Conservation (phyloP, 2,797 vertebrate genomes). For the Xiphophorus birchmanni region DNA sequence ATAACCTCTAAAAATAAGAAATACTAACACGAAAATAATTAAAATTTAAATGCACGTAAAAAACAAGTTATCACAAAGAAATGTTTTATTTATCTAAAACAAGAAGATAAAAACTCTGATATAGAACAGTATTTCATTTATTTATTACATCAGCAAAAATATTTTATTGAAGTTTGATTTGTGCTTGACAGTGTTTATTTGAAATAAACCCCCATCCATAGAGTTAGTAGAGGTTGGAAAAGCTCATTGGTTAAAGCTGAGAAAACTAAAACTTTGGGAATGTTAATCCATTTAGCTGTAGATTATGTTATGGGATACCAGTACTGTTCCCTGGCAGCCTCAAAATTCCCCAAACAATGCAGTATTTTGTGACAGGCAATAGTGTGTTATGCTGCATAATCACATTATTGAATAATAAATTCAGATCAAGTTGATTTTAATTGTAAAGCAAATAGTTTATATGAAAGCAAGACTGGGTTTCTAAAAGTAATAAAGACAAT, state of each 20-base stretch:
- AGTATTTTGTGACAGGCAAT: not conserved
- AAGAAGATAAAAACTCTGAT: no score
- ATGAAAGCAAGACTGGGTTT: not conserved
- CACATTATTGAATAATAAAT: not conserved
- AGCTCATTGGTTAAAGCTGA: not conserved
- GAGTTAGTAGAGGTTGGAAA: no score
- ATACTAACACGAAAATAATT: not conserved
- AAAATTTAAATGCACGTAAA: not conserved
- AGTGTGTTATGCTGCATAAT: not conserved
- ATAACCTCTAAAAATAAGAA: not conserved
- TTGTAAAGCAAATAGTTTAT: not conserved
- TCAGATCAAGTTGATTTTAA: not conserved
- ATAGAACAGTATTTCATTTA: not conserved
- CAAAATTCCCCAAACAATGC: constrained; percentile 7
- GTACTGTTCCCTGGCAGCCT: not conserved
- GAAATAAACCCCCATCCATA: not conserved
- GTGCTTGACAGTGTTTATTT: not conserved
- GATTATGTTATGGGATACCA: not conserved
- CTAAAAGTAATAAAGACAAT: not conserved
- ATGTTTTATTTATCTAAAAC: not conserved
- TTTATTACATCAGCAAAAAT: not conserved
- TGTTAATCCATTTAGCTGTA: constrained; percentile 21
- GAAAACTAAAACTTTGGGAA: constrained; percentile 10
- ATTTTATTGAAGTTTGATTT: not conserved
- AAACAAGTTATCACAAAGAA: not conserved